Evolutionary conservation across 2,113 vertebrate species (phyloP).

Genomic region (Scomber scombrus): DNA sequence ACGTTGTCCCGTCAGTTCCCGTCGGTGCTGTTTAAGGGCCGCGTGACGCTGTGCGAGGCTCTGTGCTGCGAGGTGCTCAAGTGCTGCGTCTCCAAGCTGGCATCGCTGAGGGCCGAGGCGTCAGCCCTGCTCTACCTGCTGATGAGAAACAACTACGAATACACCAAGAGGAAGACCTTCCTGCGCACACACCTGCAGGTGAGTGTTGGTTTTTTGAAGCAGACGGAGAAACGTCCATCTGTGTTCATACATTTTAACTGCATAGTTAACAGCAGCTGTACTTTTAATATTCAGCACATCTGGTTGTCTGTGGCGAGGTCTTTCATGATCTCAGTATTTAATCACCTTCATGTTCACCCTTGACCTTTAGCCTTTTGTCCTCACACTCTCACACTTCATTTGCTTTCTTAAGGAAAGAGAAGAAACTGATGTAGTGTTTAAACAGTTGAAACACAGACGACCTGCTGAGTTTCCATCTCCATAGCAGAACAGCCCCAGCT

Average conservation of each 20-base stretch:
- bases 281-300: not conserved
- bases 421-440: constrained; percentile 16
- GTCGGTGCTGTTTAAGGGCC: constrained; percentile 93
- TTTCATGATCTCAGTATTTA: not conserved
- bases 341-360: not conserved
- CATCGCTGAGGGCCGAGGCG: constrained; percentile 90
- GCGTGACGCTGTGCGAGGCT: constrained; percentile 93
- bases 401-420: not conserved
- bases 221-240: not conserved
- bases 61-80: constrained; percentile 97
- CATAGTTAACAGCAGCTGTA: not conserved
- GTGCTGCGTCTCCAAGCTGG: constrained; percentile 95
- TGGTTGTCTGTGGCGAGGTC: too few relatives aligned
- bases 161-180: constrained; percentile 95
- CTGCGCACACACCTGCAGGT: constrained; percentile 96
- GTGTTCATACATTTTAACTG: not conserved
- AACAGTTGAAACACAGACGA: constrained; percentile 10
- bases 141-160: constrained; percentile 98
- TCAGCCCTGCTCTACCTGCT: constrained; percentile 96
- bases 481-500: not conserved
- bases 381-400: not conserved
- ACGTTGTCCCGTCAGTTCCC: constrained; percentile 87
- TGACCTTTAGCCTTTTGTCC: not conserved
- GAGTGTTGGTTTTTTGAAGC: too few relatives aligned
- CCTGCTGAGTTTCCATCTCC: not conserved